These are phyloP conservation scores for Rostratula benghalensis DNA, from an alignment of 2,113 vertebrate genomes.

Conservation along the genomic window DNA sequence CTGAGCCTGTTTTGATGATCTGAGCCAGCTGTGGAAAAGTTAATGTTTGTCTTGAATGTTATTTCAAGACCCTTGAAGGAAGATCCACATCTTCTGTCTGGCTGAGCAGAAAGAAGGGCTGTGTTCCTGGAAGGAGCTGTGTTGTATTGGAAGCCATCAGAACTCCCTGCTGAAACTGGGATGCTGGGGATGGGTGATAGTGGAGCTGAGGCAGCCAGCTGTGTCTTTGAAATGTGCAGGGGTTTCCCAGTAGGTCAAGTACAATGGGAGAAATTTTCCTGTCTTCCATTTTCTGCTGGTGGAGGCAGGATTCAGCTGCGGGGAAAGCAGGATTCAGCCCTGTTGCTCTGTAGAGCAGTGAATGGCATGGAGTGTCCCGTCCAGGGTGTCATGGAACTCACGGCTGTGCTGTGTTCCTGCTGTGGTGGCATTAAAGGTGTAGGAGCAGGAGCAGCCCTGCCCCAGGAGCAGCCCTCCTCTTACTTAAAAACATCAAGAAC, in stretches of 20 bases:
- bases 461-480: not conserved
- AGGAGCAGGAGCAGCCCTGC: not conserved
- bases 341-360: not conserved
- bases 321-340: not conserved
- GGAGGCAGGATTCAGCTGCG: not conserved
- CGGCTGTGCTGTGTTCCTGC: rapidly evolving
- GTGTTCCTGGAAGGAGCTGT: not conserved
- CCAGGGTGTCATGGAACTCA: rapidly evolving
- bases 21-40: not conserved
- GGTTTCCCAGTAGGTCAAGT: not conserved
- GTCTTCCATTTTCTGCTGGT: not conserved
- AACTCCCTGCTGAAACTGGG: not conserved
- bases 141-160: not conserved
- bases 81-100: not conserved
- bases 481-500: not conserved
- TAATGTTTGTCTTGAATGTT: not conserved
- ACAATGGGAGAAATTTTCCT: not conserved
- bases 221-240: not conserved
- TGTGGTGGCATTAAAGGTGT: not conserved
- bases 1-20: not conserved
- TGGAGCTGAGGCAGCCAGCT: not conserved
- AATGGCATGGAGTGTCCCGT: not conserved
- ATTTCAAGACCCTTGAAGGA: slow-evolving; percentile 5
- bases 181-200: not conserved
- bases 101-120: not conserved